These are phyloP conservation scores for Myotis planiceps DNA, from an alignment of 2,797 vertebrate species.

Conservation along the genomic window DNA sequence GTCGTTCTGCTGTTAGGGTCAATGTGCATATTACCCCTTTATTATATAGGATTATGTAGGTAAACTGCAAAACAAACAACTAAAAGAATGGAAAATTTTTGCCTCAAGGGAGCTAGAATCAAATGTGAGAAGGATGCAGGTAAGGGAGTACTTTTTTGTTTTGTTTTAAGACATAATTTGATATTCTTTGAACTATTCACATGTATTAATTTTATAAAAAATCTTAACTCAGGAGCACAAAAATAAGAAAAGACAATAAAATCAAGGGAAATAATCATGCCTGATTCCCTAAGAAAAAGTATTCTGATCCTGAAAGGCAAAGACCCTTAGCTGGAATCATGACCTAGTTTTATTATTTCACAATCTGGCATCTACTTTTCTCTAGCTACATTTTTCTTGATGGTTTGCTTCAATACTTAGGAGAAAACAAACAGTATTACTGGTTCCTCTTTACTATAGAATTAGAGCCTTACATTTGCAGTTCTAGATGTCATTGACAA, in stretches of 20 bases:
- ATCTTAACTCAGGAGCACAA: not conserved
- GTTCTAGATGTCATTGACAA: not conserved
- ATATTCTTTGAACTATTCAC: not conserved
- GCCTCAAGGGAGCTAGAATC: not conserved
- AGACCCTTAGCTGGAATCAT: not conserved
- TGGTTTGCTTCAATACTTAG: not conserved
- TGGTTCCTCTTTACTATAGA: not conserved
- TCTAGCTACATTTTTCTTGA: not conserved
- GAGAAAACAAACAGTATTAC: not conserved
- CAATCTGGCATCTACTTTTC: not conserved
- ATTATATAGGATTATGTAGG: not conserved
- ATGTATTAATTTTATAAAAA: constrained; percentile 30
- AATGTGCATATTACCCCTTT: too few relatives aligned
- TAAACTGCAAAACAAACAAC: constrained; percentile 28
- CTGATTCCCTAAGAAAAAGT: not conserved
- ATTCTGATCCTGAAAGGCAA: not conserved
- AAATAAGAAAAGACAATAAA: constrained; percentile 5
- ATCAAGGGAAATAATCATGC: not conserved
- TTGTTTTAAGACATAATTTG: not conserved
- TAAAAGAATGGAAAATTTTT: not conserved
- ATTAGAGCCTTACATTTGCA: not conserved
- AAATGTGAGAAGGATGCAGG: not conserved
- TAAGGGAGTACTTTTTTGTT: not conserved
- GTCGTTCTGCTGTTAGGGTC: too few relatives aligned
- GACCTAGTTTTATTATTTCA: not conserved